Evolutionary conservation across 2,888 invertebrate genomes (phyloP), one percentile per base, ranked within the genome.

Genomic region (Drosophila testacea): DNA sequence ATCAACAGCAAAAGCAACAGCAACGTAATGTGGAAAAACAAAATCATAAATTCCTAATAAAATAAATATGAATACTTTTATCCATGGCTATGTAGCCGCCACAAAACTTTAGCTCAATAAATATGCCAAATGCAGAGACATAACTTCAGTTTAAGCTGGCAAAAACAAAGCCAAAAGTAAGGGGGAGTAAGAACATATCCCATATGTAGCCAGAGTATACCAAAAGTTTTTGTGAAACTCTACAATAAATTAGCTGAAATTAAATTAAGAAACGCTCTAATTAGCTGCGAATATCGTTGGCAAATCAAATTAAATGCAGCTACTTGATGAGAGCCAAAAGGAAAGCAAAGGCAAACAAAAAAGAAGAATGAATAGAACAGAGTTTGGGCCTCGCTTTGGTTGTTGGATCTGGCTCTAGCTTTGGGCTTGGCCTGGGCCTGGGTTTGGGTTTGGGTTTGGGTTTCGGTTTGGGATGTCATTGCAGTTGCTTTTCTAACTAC

Each of bases 1-100:
- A 30, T 1, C 30, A 30, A 30, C 30, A 30, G 4, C 30, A 30
- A 30, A 4, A 30, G 7, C 30, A 32, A 32, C 32, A 46, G 44
- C 60, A 73, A 42, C 51, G 57, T 52, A 51, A 57, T 64, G 50
- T 55, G 59, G 64, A 83, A 89, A 90, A 89, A 90, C 89, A 90
- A 89, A 90, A 86, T 88, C 89, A 86, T 89, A 89, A 88, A 90
- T 88, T 86, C 54, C 65, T 79, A 83, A 83, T 90, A 85, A 88
- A 85, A 90, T 84, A 80, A 87, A 86, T 86, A 86, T 78, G 66
- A 73, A 73, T 81, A 71, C 77, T 81, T 67, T 86, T 88, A 86
- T 88, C 77, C 77, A 62, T 74, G 65, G 69, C 57, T 30, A 32
- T 60, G 50, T 69, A 48, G 66, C 61, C 50, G 65, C 67, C 69